Base-by-base conservation (phyloP, 2,888 invertebrate species). In the Papilio gigon region DNA sequence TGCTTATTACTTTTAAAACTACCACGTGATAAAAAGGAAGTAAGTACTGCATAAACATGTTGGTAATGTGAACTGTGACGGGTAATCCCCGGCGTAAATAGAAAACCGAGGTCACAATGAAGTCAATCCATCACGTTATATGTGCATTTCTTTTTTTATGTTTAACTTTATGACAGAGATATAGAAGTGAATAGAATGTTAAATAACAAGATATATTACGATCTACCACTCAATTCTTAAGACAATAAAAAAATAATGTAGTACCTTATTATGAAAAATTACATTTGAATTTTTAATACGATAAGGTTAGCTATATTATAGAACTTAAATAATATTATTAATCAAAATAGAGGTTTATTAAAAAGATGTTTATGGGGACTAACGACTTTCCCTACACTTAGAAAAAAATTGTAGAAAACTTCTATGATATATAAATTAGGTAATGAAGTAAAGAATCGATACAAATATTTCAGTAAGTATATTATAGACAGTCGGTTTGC, bases 41-140 rank as follows among this genome's bases (percentile, higher is more conserved):
- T 47, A 20, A 17, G 4, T 53, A 53, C 27, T n/a, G 17, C 9
- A 30, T 56, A 11, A 56, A 56, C 27, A 4, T 50, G 50, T 50
- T 27, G 27, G 8, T 27, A 27, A 27, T 27, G n/a, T 27, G 14
- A 14, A 50, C 50, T 14, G 50, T n/a, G 30, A 56, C 30, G 17
- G 27, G 30, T 56, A 56, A 56, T 56, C 53, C 27, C 17, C 30
- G 4, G 3, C n/a, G 53, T 56, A 50, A 53, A 47, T 53, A 56
- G n/a, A 56, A 56, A 56, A 56, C 30, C 30, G 30, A 56, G 30
- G 17, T 30, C 53, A 17, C n/a, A 30, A 30, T 30, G 53, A 30
- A 30, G 53, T 56, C 11, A 56, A 53, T 30, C 30, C 53, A 53
- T 53, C 53, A 56, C 17, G 30, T 56, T 56, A 56, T 53, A 22